Conservation (phyloP, 2,797 vertebrate genomes). For the Sternarchorhynchus goeldii region DNA sequence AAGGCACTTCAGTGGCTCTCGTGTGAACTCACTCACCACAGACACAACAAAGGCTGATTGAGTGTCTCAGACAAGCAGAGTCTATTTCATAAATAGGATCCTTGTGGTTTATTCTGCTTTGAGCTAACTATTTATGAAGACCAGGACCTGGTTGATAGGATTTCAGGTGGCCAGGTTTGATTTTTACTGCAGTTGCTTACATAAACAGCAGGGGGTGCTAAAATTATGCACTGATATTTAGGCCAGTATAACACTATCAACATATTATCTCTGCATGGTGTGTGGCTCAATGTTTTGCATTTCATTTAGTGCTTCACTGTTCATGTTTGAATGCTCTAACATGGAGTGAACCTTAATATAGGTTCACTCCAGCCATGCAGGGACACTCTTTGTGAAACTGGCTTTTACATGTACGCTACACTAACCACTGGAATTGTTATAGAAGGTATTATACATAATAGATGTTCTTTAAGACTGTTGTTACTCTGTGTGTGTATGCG, state of each 20-base stretch:
- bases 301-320: no score
- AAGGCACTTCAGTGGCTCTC: slow-evolving; percentile 62
- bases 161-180: not conserved
- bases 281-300: no score
- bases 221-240: not conserved
- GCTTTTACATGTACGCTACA: no score
- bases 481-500: slow-evolving; percentile 23
- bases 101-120: slow-evolving; percentile 6
- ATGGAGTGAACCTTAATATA: no score
- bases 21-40: not conserved
- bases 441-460: not conserved
- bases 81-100: not conserved
- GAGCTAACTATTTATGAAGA: not conserved
- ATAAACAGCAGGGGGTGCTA: slow-evolving; percentile 34
- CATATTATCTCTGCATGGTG: no score
- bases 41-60: not conserved
- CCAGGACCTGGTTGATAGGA: not conserved
- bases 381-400: no score
- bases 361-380: no score
- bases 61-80: not conserved
- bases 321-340: no score
- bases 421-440: no score
- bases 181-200: slow-evolving; percentile 16
- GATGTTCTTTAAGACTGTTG: slow-evolving; percentile 2
- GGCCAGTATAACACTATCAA: no score